Percentiles rank a stretch among this genome's conserved stretches.
Evolutionary conservation across 2,113 vertebrate species (phyloP).

Genomic region (Tetraodon nigroviridis): DNA sequence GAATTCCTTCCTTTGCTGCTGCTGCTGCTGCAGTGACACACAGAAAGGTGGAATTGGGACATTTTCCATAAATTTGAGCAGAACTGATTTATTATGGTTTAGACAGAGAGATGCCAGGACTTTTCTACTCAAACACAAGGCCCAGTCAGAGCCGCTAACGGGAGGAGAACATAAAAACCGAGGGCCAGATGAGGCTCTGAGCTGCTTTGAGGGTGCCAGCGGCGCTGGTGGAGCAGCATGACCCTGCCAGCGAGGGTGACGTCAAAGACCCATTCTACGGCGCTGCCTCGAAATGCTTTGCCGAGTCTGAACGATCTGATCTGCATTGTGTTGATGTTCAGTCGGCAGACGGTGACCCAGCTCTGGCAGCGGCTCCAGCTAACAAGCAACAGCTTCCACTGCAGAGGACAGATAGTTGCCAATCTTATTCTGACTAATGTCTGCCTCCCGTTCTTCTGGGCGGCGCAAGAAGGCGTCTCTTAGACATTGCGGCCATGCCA

Average conservation of each 20-base stretch:
- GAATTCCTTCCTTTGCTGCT: constrained; percentile 54
- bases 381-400: constrained; percentile 76
- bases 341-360: constrained; percentile 41
- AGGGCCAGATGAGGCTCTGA: constrained; percentile 56
- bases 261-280: constrained; percentile 29
- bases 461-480: constrained; percentile 67
- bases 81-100: constrained; percentile 57
- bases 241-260: constrained; percentile 25
- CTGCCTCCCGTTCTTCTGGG: constrained; percentile 78
- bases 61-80: constrained; percentile 45
- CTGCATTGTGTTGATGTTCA: constrained; percentile 42
- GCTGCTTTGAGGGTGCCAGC: constrained; percentile 24
- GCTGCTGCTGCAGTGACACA: constrained; percentile 56
- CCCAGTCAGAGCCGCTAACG: constrained; percentile 36
- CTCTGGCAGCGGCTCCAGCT: constrained; percentile 65
- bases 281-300: constrained; percentile 33
- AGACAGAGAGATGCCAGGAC: constrained; percentile 35
- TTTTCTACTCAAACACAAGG: constrained; percentile 60
- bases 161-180: constrained; percentile 45
- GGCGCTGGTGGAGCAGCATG: constrained; percentile 13
- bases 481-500: constrained; percentile 73
- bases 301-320: constrained; percentile 43
- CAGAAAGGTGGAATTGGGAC: constrained; percentile 46
- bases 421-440: constrained; percentile 82
- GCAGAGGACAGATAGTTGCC: constrained; percentile 78